Base-by-base conservation (phyloP, 2,888 invertebrate genomes). In the Epinotia brunnichana region DNA sequence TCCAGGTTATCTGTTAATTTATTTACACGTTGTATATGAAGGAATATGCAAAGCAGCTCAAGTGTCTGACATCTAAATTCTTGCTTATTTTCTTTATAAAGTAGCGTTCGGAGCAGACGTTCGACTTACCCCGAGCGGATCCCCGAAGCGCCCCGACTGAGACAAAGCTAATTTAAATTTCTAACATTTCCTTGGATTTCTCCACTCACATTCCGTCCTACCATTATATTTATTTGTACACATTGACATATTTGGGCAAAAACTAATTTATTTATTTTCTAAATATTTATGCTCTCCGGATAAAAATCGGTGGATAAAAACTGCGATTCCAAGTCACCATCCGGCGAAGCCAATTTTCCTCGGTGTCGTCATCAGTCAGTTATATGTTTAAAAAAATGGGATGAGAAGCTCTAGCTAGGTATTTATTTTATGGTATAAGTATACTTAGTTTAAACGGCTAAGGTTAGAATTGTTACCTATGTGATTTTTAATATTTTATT, bases 111-210 rank as follows among this genome's bases (percentile, higher is more conserved):
- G 67, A 39, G 39, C 61, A 48, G 48, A 68, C 56, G 61, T 11
- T 48, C 69, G 41, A 53, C 41, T 60, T 15, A 44, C 59, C 17
- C 41, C 51, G 0, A 57, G 51, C 51, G 48, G 11, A 17, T 39
- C 44, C 44, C 53, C n/a, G 41, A 54, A 24, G 39, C 54, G 21
- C 21, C 21, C 9, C 61, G 41, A 19, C 44, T 60, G 41, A 60
- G 59, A 60, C 29, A 24, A 53, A 11, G 54, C 41, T 66, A 66
- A 71, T 71, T 71, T 71, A 61, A 61, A 60, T 67, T 61, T 67
- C 41, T 41, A 61, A 66, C 60, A 61, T 61, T 15, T 21, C 19
- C 41, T 66, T 59, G 70, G 21, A 53, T 48, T 13, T 59, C 39
- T 13, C 19, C 21, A 24, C 57, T 64, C 17, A 24, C 17, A 57